Evolutionary conservation across 2,797 vertebrate species (phyloP), one percentile per base, ranked within the genome.

Genomic region (Urophycis tenuis): DNA sequence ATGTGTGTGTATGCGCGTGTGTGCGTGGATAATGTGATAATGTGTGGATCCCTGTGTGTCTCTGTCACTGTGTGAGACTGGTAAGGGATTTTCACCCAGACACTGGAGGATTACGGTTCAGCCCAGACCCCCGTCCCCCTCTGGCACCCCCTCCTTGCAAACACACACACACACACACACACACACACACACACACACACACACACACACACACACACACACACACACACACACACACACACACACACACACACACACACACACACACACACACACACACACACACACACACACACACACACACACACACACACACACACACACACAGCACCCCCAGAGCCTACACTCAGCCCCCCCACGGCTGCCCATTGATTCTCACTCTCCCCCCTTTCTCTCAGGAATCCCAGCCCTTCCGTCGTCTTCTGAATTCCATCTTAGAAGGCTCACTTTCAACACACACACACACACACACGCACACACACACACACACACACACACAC

Each of bases 91-190:
- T 89, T 86, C 84, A 83, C 81, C 85, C 83, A 80, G 81, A 84
- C 39, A 41, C 86, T 83, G 85, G 87, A 85, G 90, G 91, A 92
- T 90, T 91, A 92, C 85, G 87, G 88, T 90, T 83, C 83, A 89
- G 81, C 85, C n/a, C 60, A 67, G 60, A 67, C 60, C 60, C 60
- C 60, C 11, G 25, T 29, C 60, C 60, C 60, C 8, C 60, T 29
- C 25, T 12, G 1, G 81, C 76, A 82, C 77, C 32, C 77, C 34
- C 71, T 29, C 35, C 80, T 82, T 69, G 60, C 60, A n/a, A 67
- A 29, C 60, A 67, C 60, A 67, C 25, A 29, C 60, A 67, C 60
- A 60, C 36, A 74, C 39, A 29, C 15, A 81, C 34, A 78, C 74
- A 73, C 72, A 45, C 73, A 49, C 73, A 49, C 76, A 79, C 35